Evolutionary conservation across 2,888 invertebrate species (phyloP), one percentile per base, ranked within the genome.

Genomic region (Chaitophorus viminalis): DNA sequence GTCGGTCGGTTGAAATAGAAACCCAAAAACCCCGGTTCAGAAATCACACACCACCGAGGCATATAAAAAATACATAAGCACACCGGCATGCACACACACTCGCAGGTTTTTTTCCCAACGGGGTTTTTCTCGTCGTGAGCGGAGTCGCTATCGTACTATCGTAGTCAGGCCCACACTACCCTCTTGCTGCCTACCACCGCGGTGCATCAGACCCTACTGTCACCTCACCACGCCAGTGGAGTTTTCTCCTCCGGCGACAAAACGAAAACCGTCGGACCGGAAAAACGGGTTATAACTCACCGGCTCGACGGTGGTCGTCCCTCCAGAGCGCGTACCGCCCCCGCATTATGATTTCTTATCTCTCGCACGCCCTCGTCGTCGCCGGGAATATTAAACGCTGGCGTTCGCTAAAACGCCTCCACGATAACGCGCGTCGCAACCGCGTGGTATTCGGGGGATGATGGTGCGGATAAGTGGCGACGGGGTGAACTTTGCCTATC

Each of bases 211-310:
- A 60, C 60, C 25, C 60, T 60, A 31, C 29, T 33, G 8, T 39
- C 68, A 25, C 1, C 39, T n/a, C 46, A 9, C 25, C 46, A 29
- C 21, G 1, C 65, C 1, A 46, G 6, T 25, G 29, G 78, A 25
- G 52, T 29, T 68, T 81, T n/a, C n/a, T n/a, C n/a, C 65, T 70
- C 82, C 74, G 36, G 74, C 74, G 82, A 29, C 82, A 36, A 25
- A 60, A 65, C 75, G 76, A 85, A 85, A 85, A 85, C 84, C 72
- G 65, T 36, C 60, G 81, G 74, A 87, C 79, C 87, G 87, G 87
- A 87, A 87, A 87, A 87, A 79, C 74, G 79, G 81, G 87, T 87
- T 87, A 86, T 78, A 86, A 85, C 84, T 85, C 84, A 85, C 84
- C 17, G 76, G n/a, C 68, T 14, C 65, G n/a, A 33, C 9, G 72